Evolutionary conservation across 2,888 invertebrate genomes (phyloP), one percentile per base, ranked within the genome.

Genomic region (Drosophila lacicola): DNA sequence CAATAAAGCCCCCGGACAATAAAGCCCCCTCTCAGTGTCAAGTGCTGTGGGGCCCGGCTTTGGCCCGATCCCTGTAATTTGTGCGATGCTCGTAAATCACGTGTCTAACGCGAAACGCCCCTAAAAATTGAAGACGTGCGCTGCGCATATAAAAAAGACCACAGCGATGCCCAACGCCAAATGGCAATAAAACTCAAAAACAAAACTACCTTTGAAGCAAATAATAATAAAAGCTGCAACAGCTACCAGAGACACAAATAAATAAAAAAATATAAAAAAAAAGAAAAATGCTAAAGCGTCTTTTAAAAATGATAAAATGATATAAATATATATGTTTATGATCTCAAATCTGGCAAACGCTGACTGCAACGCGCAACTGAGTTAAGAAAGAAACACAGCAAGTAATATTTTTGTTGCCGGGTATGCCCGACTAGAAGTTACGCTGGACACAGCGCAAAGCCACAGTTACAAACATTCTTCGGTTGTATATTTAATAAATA

Each of bases 1-100:
- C 49, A 47, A 60, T 50, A 61, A 68, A 62, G 58, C 66, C 70
- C 66, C 17, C 37, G 17, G 56, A 44, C 49, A 47, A 62, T 53
- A 61, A 68, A 62, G 58, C 66, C 74, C 42, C 13, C 36, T 36
- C 65, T 56, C 67, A 66, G 54, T 73, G 80, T 73, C 70, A 71
- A 80, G 68, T 60, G 77, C 21, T 14, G 8, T 21, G 53, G 13
- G 37, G 10, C 36, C 17, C n/a, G 1, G 11, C 9, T 34, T 60
- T 8, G 14, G n/a, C 17, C 37, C 55, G 57, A 25, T 44, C 41
- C 46, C 57, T 55, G 64, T 63, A 56, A 73, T 70, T 79, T 79
- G 61, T 36, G 51, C 54, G 67, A 51, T 55, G 70, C 44, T 56
- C 71, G 69, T 86, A 86, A 86, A 80, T 83, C 87, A 78, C 67